These are phyloP conservation scores for Tolypeutes matacus DNA, from an alignment of 2,797 vertebrate species.

Conservation along the genomic window DNA sequence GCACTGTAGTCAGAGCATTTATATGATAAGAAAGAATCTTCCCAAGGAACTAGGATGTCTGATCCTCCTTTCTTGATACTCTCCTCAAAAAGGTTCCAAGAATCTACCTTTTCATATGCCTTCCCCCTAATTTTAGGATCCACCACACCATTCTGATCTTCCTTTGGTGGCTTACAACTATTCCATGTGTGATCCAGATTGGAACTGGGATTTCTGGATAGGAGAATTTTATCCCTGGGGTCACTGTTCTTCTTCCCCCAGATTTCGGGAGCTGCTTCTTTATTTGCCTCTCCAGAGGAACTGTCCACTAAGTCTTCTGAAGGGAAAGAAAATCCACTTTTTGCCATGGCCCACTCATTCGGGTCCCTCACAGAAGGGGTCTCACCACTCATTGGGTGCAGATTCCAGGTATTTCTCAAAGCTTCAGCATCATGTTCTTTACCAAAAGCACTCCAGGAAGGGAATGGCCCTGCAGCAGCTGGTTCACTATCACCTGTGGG, in stretches of 20 bases:
- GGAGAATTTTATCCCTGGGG: constrained; percentile 61
- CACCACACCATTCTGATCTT: constrained; percentile 34
- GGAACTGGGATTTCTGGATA: constrained; percentile 71
- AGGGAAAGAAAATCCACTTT: constrained; percentile 82
- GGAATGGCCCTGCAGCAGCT: constrained; percentile 51
- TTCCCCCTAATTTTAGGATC: constrained; percentile 68
- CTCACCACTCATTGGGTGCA: constrained; percentile 76
- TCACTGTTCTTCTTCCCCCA: constrained; percentile 77
- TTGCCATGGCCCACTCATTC: constrained; percentile 82
- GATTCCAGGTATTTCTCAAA: constrained; percentile 84
- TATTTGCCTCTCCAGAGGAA: constrained; percentile 66
- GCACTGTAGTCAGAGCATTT: constrained; percentile 85
- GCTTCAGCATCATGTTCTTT: constrained; percentile 77
- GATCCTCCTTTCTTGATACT: constrained; percentile 79
- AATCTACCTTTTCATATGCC: constrained; percentile 79
- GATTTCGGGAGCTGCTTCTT: constrained; percentile 65
- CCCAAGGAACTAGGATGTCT: constrained; percentile 86
- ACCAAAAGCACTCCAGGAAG: constrained; percentile 84
- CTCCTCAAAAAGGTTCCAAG: constrained; percentile 86
- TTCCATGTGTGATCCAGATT: constrained; percentile 79
- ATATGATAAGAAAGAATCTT: constrained; percentile 87
- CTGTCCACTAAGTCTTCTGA: constrained; percentile 75
- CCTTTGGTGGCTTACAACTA: constrained; percentile 69
- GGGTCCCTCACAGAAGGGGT: constrained; percentile 69
- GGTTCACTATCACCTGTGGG: constrained; percentile 61